Conservation (phyloP, 1,140 invertebrate species). For the Rhagoletis zephyria region DNA sequence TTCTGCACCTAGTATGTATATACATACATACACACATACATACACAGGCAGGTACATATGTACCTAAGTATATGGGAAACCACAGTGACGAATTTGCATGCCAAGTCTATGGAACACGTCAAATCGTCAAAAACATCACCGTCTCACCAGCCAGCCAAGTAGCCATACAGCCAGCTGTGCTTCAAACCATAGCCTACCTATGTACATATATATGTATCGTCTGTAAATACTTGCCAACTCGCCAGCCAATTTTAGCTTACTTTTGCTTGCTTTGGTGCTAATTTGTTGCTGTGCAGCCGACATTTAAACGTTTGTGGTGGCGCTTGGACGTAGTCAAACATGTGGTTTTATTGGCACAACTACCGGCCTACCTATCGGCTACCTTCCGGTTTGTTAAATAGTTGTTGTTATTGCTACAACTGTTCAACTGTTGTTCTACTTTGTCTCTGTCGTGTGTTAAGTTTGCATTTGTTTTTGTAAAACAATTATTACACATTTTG, state of each 20-base stretch:
- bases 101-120: background rate
- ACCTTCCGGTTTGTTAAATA: background rate
- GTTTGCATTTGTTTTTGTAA: background rate
- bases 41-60: background rate
- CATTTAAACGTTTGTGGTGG: constrained; percentile 4
- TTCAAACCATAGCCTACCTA: too few species aligned
- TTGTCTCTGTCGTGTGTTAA: background rate
- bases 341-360: background rate
- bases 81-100: constrained; percentile 31
- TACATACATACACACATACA: background rate
- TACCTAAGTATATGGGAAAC: background rate
- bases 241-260: constrained; percentile 10
- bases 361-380: constrained; percentile 15
- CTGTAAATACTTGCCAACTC: background rate
- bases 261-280: constrained; percentile 31
- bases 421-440: background rate
- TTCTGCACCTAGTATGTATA: background rate
- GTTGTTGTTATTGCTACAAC: background rate
- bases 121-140: background rate
- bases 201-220: too few species aligned
- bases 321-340: background rate
- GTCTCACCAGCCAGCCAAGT: background rate
- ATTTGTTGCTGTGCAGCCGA: constrained; percentile 31
- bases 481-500: constrained; percentile 26
- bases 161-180: background rate